Evolutionary conservation across 2,797 vertebrate genomes (phyloP).

Genomic region (Adrianichthys oophorus): DNA sequence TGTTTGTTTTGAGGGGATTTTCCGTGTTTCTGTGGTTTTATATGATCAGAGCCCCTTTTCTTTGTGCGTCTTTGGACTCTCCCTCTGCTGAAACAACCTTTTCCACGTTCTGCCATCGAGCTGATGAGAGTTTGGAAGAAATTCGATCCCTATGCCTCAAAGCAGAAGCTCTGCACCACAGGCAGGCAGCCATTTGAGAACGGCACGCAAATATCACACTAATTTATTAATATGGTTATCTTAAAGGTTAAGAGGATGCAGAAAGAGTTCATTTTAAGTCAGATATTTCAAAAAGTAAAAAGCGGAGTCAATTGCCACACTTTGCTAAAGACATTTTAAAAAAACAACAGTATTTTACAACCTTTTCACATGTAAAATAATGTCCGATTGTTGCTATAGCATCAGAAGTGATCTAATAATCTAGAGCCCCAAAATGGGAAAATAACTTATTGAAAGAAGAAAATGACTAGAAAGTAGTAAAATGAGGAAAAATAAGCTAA

Average conservation of each 20-base stretch:
- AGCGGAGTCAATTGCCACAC: background rate
- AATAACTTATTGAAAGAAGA: no score
- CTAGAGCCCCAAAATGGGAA: no score
- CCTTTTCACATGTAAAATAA: no score
- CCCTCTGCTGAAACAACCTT: conserved; percentile 68
- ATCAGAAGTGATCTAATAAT: no score
- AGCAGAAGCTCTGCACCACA: conserved; percentile 33
- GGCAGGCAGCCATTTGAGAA: conserved; percentile 23
- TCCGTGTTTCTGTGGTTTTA: conserved; percentile 19
- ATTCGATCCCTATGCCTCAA: conserved; percentile 61
- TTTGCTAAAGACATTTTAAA: conserved; percentile 20
- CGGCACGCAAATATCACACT: conserved; percentile 13
- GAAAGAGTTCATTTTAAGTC: background rate
- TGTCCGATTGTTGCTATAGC: no score
- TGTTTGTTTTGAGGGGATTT: conserved; percentile 34
- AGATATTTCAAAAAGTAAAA: background rate
- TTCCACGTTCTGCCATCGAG: conserved; percentile 63
- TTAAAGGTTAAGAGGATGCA: background rate
- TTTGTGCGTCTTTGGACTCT: conserved; percentile 65
- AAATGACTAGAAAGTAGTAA: no score
- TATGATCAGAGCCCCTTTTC: conserved; percentile 3
- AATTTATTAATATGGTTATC: conserved; percentile 6
- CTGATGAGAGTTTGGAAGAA: conserved; percentile 64
- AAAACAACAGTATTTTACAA: conserved; percentile 12
- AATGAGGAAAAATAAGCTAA: no score